Evolutionary conservation across 2,888 invertebrate genomes (phyloP).

Genomic region (Phortica magna): DNA sequence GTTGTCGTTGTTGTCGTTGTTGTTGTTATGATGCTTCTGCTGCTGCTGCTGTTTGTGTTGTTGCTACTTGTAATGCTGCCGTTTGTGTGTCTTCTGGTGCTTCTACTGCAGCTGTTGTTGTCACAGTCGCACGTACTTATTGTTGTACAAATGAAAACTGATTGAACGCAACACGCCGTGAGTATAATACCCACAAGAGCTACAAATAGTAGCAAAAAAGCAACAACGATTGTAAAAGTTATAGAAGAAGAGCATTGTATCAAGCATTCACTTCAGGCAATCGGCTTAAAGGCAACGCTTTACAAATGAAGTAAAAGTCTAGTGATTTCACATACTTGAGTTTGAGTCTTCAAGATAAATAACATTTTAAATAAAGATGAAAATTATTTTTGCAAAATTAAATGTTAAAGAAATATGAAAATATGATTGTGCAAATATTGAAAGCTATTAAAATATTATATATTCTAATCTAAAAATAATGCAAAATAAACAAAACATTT

Average conservation of each 20-base stretch:
- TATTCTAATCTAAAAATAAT: no score
- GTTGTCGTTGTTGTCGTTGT: slow-evolving; percentile 30
- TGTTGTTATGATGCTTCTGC: slow-evolving; percentile 16
- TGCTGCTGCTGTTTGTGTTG: slow-evolving; percentile 21
- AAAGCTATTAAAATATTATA: no score
- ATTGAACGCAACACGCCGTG: slow-evolving; percentile 37
- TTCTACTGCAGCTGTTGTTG: slow-evolving; percentile 50
- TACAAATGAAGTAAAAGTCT: slow-evolving; percentile 30
- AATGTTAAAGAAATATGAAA: no score
- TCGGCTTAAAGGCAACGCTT: slow-evolving; percentile 9
- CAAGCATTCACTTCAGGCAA: not conserved
- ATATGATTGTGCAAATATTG: no score
- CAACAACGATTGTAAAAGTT: slow-evolving; percentile 10
- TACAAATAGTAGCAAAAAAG: slow-evolving; percentile 34
- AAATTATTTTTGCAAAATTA: not conserved
- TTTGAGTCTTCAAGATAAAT: slow-evolving; percentile 26
- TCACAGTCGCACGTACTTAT: slow-evolving; percentile 32
- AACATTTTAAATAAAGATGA: slow-evolving; percentile 32
- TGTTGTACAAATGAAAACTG: slow-evolving; percentile 35
- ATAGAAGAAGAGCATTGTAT: not conserved
- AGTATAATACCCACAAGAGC: not conserved
- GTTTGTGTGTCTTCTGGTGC: not conserved
- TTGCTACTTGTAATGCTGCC: not conserved
- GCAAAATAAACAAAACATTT: no score
- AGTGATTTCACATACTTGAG: no score